Conservation (phyloP, 2,888 invertebrate genomes). For the Lycophotia porphyrea region DNA sequence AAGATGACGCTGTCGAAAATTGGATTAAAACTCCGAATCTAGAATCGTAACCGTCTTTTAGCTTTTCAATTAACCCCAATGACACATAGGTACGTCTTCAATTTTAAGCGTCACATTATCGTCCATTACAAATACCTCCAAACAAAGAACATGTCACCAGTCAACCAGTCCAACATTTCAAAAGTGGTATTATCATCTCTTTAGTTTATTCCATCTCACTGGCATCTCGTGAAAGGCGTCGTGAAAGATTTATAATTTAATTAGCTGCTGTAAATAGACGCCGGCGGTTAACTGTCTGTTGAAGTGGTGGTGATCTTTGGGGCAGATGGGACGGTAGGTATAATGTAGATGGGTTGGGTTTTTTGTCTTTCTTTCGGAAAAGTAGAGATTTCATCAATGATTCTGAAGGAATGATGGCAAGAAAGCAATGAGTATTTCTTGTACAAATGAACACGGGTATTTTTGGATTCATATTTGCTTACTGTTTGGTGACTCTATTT, state of each 20-base stretch:
- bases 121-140: conserved; percentile 34
- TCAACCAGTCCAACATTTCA: conserved; percentile 46
- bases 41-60: neutral
- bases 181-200: conserved; percentile 55
- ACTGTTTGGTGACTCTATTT: neutral
- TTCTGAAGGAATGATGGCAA: neutral
- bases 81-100: neutral
- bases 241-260: conserved; percentile 74
- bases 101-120: conserved; percentile 14
- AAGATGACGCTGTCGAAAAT: neutral
- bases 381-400: neutral
- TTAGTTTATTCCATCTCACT: conserved; percentile 46
- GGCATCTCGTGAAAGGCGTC: conserved; percentile 64
- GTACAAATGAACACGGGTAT: neutral
- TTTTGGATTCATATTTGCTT: neutral
- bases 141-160: conserved; percentile 11
- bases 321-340: conserved; percentile 55
- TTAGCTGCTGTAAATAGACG: conserved; percentile 70
- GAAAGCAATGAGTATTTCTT: neutral
- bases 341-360: neutral
- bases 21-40: neutral
- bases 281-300: conserved; percentile 50
- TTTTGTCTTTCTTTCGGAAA: neutral
- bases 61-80: neutral
- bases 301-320: conserved; percentile 41